Conservation (phyloP, 2,797 vertebrate genomes). For the Tarsius wallacei region DNA sequence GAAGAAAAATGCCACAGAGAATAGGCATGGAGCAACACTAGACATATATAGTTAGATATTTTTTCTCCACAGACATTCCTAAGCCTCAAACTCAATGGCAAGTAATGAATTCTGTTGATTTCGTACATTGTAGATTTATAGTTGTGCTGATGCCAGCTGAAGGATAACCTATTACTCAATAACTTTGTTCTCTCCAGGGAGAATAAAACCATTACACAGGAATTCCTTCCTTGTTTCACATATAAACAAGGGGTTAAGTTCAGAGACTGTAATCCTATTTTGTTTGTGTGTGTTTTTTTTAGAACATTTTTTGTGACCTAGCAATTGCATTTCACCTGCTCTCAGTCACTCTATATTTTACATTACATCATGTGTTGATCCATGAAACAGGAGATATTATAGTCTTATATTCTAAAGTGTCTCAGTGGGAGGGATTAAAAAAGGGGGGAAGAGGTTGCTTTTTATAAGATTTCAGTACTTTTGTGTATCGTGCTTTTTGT, state of each 20-base stretch:
- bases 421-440: background rate
- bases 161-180: slow-evolving; percentile 19
- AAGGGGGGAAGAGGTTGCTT: background rate
- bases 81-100: slow-evolving; percentile 39
- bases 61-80: slow-evolving; percentile 46
- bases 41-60: background rate
- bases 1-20: background rate
- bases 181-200: background rate
- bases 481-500: slow-evolving; percentile 44
- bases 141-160: background rate
- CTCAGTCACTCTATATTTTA: background rate
- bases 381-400: background rate
- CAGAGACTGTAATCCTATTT: background rate
- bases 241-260: slow-evolving; percentile 38
- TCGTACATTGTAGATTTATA: slow-evolving; percentile 27
- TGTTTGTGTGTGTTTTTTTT: background rate
- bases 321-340: slow-evolving; percentile 9
- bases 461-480: slow-evolving; percentile 45
- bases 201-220: slow-evolving; percentile 34
- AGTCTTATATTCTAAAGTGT: slow-evolving; percentile 38
- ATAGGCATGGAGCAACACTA: background rate
- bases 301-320: background rate
- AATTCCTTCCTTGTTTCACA: slow-evolving; percentile 24
- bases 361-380: background rate
- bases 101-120: slow-evolving; percentile 66